Evolutionary conservation across 2,888 invertebrate species (phyloP), one percentile per base, ranked within the genome.

Genomic region (Pseudanteris insignis): DNA sequence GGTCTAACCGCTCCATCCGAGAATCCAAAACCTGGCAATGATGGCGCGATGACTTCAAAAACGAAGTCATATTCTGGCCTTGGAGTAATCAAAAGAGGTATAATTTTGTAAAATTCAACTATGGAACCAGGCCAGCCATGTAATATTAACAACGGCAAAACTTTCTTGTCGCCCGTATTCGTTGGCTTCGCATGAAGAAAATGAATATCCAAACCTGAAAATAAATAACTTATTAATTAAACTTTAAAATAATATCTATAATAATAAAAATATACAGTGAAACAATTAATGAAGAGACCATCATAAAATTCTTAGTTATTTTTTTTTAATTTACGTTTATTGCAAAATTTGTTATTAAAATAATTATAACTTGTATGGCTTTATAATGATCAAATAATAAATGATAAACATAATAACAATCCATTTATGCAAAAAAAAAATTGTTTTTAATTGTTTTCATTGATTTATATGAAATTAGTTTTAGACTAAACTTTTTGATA

Each of bases 41-140:
- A 71, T 0, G 82, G 83, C 0, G 84, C 83, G 6, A 88, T 82
- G 46, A 88, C 79, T 75, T 89, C 88, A 65, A 88, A 89, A 0
- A 86, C 87, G 58, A 87, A 86, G 62, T 86, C 81, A 24, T 82
- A 76, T 0, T 82, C 84, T 0, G 79, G 69, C 12, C 81, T 81
- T 0, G 82, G 82, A 0, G 81, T 81, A 0, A 85, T 87, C n/a
- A 92, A 81, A 33, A 85, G 73, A 0, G 91, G 90, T 41, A 92
- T 87, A 0, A 91, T 79, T 47, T 88, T 87, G 70, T 89, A 89
- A 79, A 93, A 94, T 81, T 95, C 94, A n/a, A 88, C 82, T 1
- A 93, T 84, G 0, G 91, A 91, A 0, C 94, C 92, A 0, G 94
- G 94, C 95, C 95, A 95, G 26, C 95, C 95, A 75, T 96, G 94